A percentile compares a stretch with the other conserved stretches of the same genome.
These are phyloP conservation scores for Lasiurus cinereus DNA, from an alignment of 2,113 vertebrate species.

Conservation along the genomic window DNA sequence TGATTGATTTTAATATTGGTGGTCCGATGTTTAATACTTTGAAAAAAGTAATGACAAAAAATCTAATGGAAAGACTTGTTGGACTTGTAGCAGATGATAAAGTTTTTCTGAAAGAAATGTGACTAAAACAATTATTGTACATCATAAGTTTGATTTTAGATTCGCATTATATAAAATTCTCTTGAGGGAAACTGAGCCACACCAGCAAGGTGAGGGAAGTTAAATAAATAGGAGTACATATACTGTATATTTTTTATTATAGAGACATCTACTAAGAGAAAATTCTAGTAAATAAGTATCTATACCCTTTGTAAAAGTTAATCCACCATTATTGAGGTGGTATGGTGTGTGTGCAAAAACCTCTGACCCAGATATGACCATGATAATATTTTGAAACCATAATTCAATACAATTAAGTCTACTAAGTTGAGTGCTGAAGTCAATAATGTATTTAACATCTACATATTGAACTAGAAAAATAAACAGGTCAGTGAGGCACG, in stretches of 20 bases:
- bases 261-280: background rate
- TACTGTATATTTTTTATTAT: background rate
- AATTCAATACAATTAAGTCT: background rate
- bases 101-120: background rate
- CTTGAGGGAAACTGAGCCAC: background rate
- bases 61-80: background rate
- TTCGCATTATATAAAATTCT: background rate
- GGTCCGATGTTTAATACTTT: background rate
- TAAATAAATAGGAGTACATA: background rate
- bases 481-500: background rate
- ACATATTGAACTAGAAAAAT: background rate
- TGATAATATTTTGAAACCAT: background rate
- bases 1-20: background rate
- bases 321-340: background rate
- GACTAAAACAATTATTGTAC: background rate
- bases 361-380: background rate
- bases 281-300: background rate
- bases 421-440: background rate
- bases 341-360: background rate
- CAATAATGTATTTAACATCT: constrained; percentile 3
- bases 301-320: background rate
- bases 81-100: background rate
- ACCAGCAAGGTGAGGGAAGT: background rate
- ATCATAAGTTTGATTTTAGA: background rate
- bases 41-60: background rate